Base-by-base conservation (phyloP, 2,113 vertebrate genomes). In the Cyprinodon brontotheroides region DNA sequence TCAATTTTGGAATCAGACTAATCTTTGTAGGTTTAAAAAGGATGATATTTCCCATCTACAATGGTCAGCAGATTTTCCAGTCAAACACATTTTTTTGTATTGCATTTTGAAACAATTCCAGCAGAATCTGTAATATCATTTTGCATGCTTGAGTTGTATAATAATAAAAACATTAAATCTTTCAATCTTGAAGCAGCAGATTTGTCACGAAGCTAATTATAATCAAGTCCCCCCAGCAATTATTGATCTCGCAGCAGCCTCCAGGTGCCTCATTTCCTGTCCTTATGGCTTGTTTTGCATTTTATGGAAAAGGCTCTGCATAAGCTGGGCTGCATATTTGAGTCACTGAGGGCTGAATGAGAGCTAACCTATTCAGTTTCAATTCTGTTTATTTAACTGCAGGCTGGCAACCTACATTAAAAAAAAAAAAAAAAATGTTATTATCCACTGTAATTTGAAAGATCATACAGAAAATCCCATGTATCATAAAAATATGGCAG, bases 191-290 rank as follows among this genome's bases (percentile, higher is more conserved):
- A 61, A 10, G 14, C 53, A 53, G 43, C 14, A 22, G 43, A 43
- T 80, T 66, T 72, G 67, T 71, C 74, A 68, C 78, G 78, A 80
- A 68, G 47, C 50, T 78, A 76, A 86, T 89, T 82, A 78, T 61
- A 80, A 80, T 84, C 80, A 60, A 48, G 59, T 72, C 65, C 75
- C 65, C 76, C 61, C 47, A 67, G 70, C 61, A 79, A 76, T 80
- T 70, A 53, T 70, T 22, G 20, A 40, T 72, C 48, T 69, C 38
- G 72, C 59, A 63, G 50, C 61, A 61, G 48, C 41, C 68, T 67
- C 65, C 61, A 79, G 66, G 71, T 84, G 66, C 20, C 39, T 73
- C 59, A 59, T 77, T 77, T 87, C 59, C 74, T 17, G 0, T 62
- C 65, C 40, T 60, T 3, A 1, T 0, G 14, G 15, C 20, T 68